phyloP scores from a whole-genome alignment of 92 coral and sea anemone species.

The Porites evermanni region DNA sequence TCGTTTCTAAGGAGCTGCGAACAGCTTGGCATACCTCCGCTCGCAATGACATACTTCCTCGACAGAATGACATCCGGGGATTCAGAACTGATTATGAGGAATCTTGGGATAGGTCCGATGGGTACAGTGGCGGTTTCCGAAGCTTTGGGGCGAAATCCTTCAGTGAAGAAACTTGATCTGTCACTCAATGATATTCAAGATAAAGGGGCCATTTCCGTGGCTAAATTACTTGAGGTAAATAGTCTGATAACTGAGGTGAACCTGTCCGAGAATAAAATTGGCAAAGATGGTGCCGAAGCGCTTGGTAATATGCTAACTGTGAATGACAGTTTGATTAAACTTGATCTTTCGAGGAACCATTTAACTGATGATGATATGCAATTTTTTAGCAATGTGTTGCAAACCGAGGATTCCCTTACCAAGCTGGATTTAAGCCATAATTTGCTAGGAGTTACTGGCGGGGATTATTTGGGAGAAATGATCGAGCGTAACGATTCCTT shows the following conservation, averaged over 20 bases:
- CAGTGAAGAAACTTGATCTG: constrained; percentile 78
- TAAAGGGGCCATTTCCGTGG: constrained; percentile 80
- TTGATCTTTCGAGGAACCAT: constrained; percentile 80
- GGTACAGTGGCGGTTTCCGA: constrained; percentile 84
- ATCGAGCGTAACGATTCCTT: constrained; percentile 63
- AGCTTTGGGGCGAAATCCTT: constrained; percentile 79
- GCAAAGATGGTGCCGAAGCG: constrained; percentile 77
- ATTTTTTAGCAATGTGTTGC: constrained; percentile 71
- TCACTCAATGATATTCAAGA: constrained; percentile 86
- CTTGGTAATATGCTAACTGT: constrained; percentile 77
- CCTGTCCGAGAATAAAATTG: constrained; percentile 82
- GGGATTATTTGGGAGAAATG: constrained; percentile 75
- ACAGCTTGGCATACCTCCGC: constrained; percentile 78
- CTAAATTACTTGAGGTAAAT: constrained; percentile 73
- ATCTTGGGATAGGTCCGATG: constrained; percentile 90
- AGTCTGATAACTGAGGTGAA: constrained; percentile 65
- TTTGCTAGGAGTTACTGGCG: constrained; percentile 62
- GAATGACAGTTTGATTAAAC: constrained; percentile 65
- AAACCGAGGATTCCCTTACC: constrained; percentile 72
- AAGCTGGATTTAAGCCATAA: constrained; percentile 82
- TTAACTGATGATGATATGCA: constrained; percentile 75
- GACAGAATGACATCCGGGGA: constrained; percentile 79
- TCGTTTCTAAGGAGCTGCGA: constrained; percentile 72
- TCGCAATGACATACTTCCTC: constrained; percentile 85
- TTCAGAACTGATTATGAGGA: constrained; percentile 78